These are phyloP conservation scores for Ellobius talpinus DNA, from an alignment of 2,113 vertebrate species.

Conservation along the genomic window DNA sequence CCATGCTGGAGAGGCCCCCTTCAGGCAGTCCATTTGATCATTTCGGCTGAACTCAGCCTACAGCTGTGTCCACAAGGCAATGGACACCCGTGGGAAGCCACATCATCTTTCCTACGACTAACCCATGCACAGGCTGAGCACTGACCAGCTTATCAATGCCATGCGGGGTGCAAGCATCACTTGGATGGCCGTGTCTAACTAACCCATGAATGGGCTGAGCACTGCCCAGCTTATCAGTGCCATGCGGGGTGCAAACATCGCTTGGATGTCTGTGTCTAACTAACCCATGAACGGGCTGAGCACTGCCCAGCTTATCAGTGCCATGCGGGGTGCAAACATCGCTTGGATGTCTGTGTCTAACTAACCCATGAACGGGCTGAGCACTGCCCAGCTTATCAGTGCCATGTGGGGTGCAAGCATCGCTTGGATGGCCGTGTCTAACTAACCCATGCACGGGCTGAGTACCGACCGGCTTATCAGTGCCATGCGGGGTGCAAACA, in stretches of 20 bases:
- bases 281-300: background rate
- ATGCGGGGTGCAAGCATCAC: rapidly evolving
- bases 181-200: background rate
- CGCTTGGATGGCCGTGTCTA: background rate
- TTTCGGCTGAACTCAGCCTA: background rate
- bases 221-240: background rate
- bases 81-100: background rate
- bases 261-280: background rate
- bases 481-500: rapidly evolving
- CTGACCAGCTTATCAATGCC: background rate
- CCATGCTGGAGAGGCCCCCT: background rate
- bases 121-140: background rate
- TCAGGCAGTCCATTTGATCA: too few relatives aligned
- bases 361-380: background rate
- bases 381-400: background rate
- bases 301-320: background rate
- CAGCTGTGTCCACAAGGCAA: background rate
- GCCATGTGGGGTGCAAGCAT: rapidly evolving
- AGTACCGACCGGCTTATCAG: background rate
- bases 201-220: background rate
- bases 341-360: background rate
- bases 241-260: rapidly evolving
- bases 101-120: too few relatives aligned
- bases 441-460: background rate
- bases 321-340: rapidly evolving